phyloP scores from a whole-genome alignment of 2,113 vertebrate genomes.

The Indicator maculatus region DNA sequence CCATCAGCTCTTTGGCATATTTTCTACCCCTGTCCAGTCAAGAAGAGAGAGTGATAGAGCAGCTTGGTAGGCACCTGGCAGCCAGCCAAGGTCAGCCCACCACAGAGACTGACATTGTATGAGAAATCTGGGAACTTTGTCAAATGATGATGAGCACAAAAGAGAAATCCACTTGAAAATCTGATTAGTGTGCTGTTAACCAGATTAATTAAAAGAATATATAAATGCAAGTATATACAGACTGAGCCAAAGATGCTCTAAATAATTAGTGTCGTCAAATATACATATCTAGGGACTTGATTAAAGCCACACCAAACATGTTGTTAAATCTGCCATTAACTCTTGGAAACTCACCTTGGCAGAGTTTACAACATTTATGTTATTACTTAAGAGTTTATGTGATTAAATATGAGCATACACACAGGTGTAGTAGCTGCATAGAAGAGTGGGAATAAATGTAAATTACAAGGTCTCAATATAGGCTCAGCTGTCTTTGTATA shows the following conservation, averaged over 20 bases:
- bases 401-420: neutral
- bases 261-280: neutral
- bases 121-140: neutral
- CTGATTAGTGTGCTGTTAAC: neutral
- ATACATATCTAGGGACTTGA: neutral
- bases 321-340: neutral
- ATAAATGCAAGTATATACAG: neutral
- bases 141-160: neutral
- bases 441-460: neutral
- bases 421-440: neutral
- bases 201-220: neutral
- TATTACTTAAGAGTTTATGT: neutral
- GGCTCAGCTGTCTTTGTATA: neutral
- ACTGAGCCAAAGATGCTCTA: neutral
- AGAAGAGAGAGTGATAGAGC: neutral
- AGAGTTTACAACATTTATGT: neutral
- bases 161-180: neutral
- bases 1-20: fast-evolving
- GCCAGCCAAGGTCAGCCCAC: neutral
- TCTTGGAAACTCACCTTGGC: neutral
- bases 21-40: neutral
- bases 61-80: neutral
- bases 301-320: neutral
- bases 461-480: neutral
- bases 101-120: neutral